Evolutionary conservation across 2,797 vertebrate genomes (phyloP), one percentile per base, ranked within the genome.

Genomic region (Alfaro cultratus): DNA sequence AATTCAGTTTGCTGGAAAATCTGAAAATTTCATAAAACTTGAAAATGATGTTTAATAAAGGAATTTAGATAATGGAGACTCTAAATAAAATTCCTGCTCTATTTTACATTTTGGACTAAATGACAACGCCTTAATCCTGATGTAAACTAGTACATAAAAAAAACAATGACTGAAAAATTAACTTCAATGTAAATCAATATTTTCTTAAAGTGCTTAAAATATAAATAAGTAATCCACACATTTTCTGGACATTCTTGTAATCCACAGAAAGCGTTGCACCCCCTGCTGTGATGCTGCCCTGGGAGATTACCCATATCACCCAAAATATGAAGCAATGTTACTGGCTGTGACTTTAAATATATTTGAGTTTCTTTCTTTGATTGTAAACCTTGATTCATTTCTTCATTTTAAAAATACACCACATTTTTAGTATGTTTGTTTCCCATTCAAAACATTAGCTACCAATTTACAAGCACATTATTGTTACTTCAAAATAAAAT

Each of bases 361-460:
- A 57, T 29, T 26, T 29, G n/a, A 29, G 55, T 29, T 64, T 64
- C 7, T 34, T 21, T 18, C 62, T 64, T 10, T 21, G 2, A 34
- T 64, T 36, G 7, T 67, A 12, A 18, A 36, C 60, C 34, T 62
- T 34, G 60, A 6, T 62, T 62, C 31, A 62, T 67, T 43, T 36
- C 15, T 39, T 29, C 11, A 76, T 73, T 81, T 75, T 78, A 73
- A 41, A 73, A 88, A 74, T n/a, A 70, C 34, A 82, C 75, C 76
- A 82, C 75, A 86, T 79, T 76, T 5, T 29, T 57, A 62, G 73
- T 67, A 75, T 57, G 55, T 84, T 29, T 62, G 6, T 86, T 70
- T 80, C 73, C 68, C 10, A 68, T 85, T 88, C 76, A 78, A 43
- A 72, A 73, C n/a, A 82, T 78, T 75, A 81, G 86, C 82, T 67